Conservation (phyloP, 2,797 vertebrate genomes). For the Sebastes kiyomatsui region DNA sequence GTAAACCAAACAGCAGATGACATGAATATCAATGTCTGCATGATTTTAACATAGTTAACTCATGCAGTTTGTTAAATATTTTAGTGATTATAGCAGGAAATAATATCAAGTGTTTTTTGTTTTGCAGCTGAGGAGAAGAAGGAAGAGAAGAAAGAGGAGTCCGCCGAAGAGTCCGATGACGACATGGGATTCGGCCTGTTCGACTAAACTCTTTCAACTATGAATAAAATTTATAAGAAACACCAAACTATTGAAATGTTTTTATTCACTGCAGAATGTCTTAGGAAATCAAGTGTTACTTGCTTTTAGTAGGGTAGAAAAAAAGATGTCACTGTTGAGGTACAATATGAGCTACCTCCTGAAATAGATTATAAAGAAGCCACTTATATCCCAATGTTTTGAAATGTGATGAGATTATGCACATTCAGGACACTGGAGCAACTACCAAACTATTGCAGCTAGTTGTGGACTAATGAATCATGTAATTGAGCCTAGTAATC, state of each 20-base stretch:
- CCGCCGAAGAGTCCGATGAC: slow-evolving; percentile 95
- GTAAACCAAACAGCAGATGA: neutral
- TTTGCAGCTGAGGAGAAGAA: slow-evolving; percentile 90
- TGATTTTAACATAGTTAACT: neutral
- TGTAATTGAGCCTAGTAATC: neutral
- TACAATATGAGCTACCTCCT: neutral
- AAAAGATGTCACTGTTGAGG: neutral
- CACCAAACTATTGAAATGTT: neutral
- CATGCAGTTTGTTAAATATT: neutral
- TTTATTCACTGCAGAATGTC: neutral
- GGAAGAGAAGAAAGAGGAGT: slow-evolving; percentile 96
- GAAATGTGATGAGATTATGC: neutral
- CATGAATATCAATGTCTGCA: neutral
- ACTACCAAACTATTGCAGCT: neutral
- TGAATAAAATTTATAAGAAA: slow-evolving; percentile 76
- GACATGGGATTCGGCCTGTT: slow-evolving; percentile 98
- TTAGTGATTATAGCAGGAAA: neutral
- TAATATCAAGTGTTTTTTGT: neutral
- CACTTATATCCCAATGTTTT: neutral
- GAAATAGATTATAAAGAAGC: neutral
- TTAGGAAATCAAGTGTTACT: neutral
- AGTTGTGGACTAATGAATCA: neutral
- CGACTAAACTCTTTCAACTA: slow-evolving; percentile 80
- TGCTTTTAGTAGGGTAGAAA: neutral
- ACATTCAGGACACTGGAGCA: neutral